Evolutionary conservation across 2,113 vertebrate species (phyloP), one percentile per base, ranked within the genome.

Genomic region (Bombycilla garrulus): DNA sequence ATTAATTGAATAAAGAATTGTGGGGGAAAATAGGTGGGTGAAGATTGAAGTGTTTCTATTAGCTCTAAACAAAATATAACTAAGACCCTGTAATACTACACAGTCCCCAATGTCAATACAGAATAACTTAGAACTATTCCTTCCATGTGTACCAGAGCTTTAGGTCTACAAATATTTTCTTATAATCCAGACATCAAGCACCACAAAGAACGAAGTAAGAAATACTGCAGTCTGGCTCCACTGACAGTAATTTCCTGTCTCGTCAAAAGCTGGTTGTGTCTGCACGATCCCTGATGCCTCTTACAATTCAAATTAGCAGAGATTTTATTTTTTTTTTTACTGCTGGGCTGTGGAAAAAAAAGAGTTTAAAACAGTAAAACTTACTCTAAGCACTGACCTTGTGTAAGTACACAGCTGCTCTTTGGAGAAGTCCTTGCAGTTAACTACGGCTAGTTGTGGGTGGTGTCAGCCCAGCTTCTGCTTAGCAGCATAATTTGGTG

Each of bases 101-200:
- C 33, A 88, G 40, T 77, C 45, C 56, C 20, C n/a, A 81, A 1
- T 51, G 56, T 78, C 45, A 85, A 29, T 64, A 90, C 17, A 92
- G 64, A 81, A 15, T 33, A 92, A 71, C 72, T 93, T 11, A 40
- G 36, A 96, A 88, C 31, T 70, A 62, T 31, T 18, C 31, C 12
- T 88, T 76, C 60, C 47, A 16, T 9, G 11, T 74, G 25, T 78
- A 92, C 84, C 15, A 83, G 70, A 90, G 56, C 56, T 88, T 83
- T 60, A 81, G 67, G 47, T 93, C 74, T 74, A 80, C 28, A 88
- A 77, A 67, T 88, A 90, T 74, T 92, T 93, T 84, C 48, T 70
- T 78, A 74, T 61, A 92, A 90, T 78, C 31, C 73, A 95, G 79
- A 90, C 51, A 82, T 72, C 54, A 61, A 81, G 71, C 47, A 86